These are phyloP conservation scores for Lasioglossum marginatum DNA, from an alignment of 2,888 invertebrate genomes.

Conservation along the genomic window DNA sequence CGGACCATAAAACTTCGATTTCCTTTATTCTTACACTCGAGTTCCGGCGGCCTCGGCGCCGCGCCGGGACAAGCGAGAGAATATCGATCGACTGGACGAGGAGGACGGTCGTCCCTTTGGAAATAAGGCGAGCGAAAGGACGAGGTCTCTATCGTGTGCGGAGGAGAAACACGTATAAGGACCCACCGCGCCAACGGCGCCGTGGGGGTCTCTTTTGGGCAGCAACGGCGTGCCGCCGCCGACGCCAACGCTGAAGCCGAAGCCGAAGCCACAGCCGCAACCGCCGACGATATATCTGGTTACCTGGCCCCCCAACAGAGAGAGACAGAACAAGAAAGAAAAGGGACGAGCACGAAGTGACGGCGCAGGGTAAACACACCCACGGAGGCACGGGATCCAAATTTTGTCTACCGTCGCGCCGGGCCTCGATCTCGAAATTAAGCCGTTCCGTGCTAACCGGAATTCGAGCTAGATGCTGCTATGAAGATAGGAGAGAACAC, in stretches of 20 bases:
- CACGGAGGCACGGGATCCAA: constrained; percentile 52
- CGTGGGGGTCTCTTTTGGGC: constrained; percentile 73
- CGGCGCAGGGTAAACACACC: constrained; percentile 66
- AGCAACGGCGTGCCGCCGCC: constrained; percentile 66
- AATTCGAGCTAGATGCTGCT: not conserved
- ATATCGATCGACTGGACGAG: constrained; percentile 61
- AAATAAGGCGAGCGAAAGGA: constrained; percentile 56
- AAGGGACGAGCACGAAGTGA: constrained; percentile 57
- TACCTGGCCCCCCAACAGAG: constrained; percentile 56
- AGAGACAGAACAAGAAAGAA: constrained; percentile 29
- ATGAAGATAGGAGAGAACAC: not conserved
- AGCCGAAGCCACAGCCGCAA: constrained; percentile 41
- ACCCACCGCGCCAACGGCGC: constrained; percentile 67
- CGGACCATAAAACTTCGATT: not conserved
- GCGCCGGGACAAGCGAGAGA: constrained; percentile 48
- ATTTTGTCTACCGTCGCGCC: constrained; percentile 56
- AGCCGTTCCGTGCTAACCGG: constrained; percentile 42
- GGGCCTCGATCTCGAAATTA: constrained; percentile 44
- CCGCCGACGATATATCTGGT: constrained; percentile 73
- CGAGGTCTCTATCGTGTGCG: constrained; percentile 64
- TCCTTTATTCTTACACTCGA: not conserved
- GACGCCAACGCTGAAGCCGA: constrained; percentile 39
- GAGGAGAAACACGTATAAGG: constrained; percentile 57
- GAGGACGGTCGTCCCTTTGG: constrained; percentile 26
- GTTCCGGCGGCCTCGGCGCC: constrained; percentile 1